Evolutionary conservation across 2,888 invertebrate species (phyloP), one percentile per base, ranked within the genome.

Genomic region (Pollenia griseotomentosa): DNA sequence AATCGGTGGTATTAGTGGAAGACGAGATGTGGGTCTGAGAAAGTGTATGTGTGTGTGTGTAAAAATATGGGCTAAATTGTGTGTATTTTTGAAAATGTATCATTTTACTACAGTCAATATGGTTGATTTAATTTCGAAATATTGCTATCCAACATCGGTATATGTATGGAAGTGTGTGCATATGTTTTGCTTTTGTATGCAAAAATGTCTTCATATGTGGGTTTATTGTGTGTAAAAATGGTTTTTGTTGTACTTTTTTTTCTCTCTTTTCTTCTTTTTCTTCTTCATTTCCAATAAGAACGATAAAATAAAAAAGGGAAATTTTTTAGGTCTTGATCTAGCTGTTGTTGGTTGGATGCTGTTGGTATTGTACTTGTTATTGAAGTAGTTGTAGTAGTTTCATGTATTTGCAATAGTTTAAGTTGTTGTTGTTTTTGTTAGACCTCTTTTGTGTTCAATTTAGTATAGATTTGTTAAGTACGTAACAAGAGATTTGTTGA

Each of bases 361-460:
- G 63, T 10, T 79, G 53, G 51, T 73, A 83, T 70, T 78, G 65
- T 59, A 70, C 40, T 83, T n/a, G 68, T 75, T 70, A 46, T 70
- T 48, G 46, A 55, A 65, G 68, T 59, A n/a, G 46, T 46, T 68
- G 74, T 66, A 57, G 61, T n/a, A 48, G 10, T 66, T 65, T 33
- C 61, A 42, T 65, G 84, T 51, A 55, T 42, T 78, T 66, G 73
- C 65, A 53, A 71, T 65, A 65, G 80, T 65, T 51, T 11, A 19
- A 53, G 57, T 73, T 42, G 66, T 66, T 73, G 59, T 63, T 70
- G 68, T 23, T 74, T 73, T 59, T 53, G 78, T 82, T 78, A 79
- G 70, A 79, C 83, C 86, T 80, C 86, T 86, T 86, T 71, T 80
- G 59, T 84, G 84, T 87, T 87, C 81, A 84, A 78, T 84, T 84